Base-by-base conservation (phyloP, 2,797 vertebrate species). In the Coendou prehensilis region DNA sequence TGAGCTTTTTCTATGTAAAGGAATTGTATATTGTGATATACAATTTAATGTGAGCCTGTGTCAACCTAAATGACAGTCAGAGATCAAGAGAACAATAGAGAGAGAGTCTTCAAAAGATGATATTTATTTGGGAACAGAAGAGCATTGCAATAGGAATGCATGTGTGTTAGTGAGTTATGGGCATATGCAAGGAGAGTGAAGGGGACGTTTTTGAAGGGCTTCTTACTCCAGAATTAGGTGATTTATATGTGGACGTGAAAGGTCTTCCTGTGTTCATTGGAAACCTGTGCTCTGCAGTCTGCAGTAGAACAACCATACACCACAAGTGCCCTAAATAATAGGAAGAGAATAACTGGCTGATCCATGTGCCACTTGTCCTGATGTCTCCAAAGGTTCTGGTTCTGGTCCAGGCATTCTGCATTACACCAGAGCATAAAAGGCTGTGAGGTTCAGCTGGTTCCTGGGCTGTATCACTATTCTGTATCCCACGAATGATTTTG, bases 311-410 rank as follows among this genome's bases (percentile, higher is more conserved):
- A 14, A 37, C 47, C 56, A 59, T 54, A 86, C 63, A 89, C n/a
- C 30, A 23, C 6, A 9, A 95, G 54, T 50, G 84, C 54, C 13
- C 0, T n/a, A 52, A 9, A 59, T 67, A 86, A 89, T 52, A 96
- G 92, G 89, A 75, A 95, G 84, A 94, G 91, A 59, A 84, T 8
- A 89, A 82, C 56, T 52, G 50, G 15, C 61, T 93, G 90, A 63
- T 4, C 37, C 7, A 33, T 4, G 2, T 41, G 52, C 64, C 1
- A 64, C 45, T 2, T 75, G 30, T 9, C 75, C 7, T 71, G 9
- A 6, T 3, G 22, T 96, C 61, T 86, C 63, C 22, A 45, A 93
- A 28, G 13, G n/a, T 7, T 50, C 47, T 8, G 33, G 73, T 82
- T 96, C 22, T 13, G 1, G 63, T 37, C 0, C 2, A 61, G 63